Evolutionary conservation across 1,140 invertebrate species (phyloP).

Genomic region (Aethina tumida): DNA sequence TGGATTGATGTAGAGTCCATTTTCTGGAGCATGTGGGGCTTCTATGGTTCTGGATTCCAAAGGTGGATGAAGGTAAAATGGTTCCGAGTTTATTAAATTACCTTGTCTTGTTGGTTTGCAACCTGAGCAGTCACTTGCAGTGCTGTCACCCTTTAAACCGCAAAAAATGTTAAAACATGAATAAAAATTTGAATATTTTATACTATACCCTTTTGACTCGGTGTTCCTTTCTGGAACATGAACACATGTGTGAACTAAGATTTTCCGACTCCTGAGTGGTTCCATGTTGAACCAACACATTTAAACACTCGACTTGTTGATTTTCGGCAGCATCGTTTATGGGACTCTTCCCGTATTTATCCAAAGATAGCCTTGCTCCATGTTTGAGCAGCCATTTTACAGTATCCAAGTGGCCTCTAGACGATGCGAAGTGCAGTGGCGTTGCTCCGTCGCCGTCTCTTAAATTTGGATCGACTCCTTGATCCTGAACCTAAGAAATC

Average conservation of each 20-base stretch:
- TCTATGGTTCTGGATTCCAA: slow-evolving; percentile 32
- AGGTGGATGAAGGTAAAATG: slow-evolving; percentile 66
- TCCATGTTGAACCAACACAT: slow-evolving; percentile 63
- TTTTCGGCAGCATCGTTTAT: slow-evolving; percentile 84
- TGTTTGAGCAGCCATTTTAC: slow-evolving; percentile 74
- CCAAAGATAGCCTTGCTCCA: slow-evolving; percentile 64
- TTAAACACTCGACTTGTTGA: slow-evolving; percentile 75
- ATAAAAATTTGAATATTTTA: too few relatives aligned
- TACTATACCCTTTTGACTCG: slow-evolving; percentile 24
- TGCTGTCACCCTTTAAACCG: slow-evolving; percentile 24
- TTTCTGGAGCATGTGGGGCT: slow-evolving; percentile 48
- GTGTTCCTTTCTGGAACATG: slow-evolving; percentile 27
- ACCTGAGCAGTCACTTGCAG: slow-evolving; percentile 28
- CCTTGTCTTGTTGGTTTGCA: slow-evolving; percentile 30
- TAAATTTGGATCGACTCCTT: slow-evolving; percentile 71
- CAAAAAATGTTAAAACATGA: too few relatives aligned
- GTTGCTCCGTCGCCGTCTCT: slow-evolving; percentile 77
- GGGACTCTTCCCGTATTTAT: slow-evolving; percentile 78
- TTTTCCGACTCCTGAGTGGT: slow-evolving; percentile 51
- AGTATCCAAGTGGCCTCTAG: slow-evolving; percentile 67
- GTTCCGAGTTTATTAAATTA: slow-evolving; percentile 45
- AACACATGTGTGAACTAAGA: slow-evolving; percentile 20
- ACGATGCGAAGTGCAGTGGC: slow-evolving; percentile 70
- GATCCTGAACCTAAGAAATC: slow-evolving; percentile 58
- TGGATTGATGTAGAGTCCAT: slow-evolving; percentile 72